phyloP scores from a whole-genome alignment of 2,888 invertebrate genomes.

The Molanna angustata region DNA sequence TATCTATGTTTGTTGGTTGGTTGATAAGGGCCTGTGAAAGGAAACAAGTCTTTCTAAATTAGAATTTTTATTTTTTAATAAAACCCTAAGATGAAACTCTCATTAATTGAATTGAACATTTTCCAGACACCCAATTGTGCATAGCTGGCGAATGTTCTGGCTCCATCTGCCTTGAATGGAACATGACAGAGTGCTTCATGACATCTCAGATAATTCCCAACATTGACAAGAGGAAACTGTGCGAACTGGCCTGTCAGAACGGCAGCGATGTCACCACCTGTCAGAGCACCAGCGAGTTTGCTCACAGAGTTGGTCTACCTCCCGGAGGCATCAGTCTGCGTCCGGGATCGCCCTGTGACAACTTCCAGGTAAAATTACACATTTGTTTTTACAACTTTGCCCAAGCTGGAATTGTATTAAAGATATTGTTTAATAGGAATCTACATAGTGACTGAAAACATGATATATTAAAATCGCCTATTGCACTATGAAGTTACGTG shows the following conservation, averaged over 20 bases:
- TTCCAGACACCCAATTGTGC: constrained; percentile 69
- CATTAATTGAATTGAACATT: too few species aligned
- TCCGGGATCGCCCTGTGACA: constrained; percentile 97
- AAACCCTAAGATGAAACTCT: too few species aligned
- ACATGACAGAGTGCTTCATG: constrained; percentile 92
- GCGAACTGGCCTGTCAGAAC: constrained; percentile 96
- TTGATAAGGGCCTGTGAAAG: too few species aligned
- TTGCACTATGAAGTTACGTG: too few species aligned
- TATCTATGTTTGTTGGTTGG: too few species aligned
- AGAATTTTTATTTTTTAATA: too few species aligned
- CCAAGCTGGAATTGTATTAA: too few species aligned
- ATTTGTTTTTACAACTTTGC: too few species aligned
- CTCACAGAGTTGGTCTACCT: constrained; percentile 68
- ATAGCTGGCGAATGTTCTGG: constrained; percentile 90
- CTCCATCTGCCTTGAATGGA: constrained; percentile 93
- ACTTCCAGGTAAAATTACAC: constrained; percentile 78
- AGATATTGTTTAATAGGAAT: too few species aligned
- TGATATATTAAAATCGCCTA: too few species aligned
- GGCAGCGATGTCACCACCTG: constrained; percentile 72
- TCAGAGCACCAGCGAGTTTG: constrained; percentile 85
- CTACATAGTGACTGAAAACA: too few species aligned
- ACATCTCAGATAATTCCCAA: constrained; percentile 73
- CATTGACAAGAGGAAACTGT: constrained; percentile 80
- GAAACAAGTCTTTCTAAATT: too few species aligned
- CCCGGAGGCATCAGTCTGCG: constrained; percentile 80